Conservation (phyloP, 2,113 vertebrate genomes). For the Gavialis gangeticus region DNA sequence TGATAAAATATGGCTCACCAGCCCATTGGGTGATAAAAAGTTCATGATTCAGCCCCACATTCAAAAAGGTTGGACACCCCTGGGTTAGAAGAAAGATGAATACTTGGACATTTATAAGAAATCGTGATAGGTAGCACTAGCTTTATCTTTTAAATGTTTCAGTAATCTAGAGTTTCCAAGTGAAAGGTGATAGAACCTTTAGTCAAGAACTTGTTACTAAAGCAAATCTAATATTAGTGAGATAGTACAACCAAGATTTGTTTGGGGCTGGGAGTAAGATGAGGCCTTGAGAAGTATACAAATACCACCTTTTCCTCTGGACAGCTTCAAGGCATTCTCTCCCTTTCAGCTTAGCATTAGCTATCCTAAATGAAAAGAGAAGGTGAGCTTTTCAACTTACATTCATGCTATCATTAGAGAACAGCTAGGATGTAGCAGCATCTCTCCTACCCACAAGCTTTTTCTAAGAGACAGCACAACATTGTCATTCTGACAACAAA, state of each 20-base stretch:
- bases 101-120: background rate
- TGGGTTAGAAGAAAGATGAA: fast-evolving
- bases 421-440: background rate
- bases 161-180: background rate
- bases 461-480: background rate
- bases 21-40: too few relatives aligned
- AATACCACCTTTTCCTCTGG: background rate
- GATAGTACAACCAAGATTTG: background rate
- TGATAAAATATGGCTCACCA: too few relatives aligned
- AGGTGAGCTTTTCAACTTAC: background rate
- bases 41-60: too few relatives aligned
- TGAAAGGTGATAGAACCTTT: background rate
- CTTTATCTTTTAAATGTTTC: background rate
- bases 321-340: background rate
- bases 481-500: too few relatives aligned
- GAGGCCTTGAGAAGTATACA: background rate
- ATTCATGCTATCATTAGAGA: background rate
- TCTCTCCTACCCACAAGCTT: background rate
- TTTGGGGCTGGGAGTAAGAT: background rate
- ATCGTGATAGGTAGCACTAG: background rate
- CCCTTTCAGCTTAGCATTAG: background rate
- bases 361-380: background rate
- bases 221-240: background rate
- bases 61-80: too few relatives aligned
- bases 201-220: background rate